Conservation (phyloP, 1,140 invertebrate genomes). For the Maniola jurtina region DNA sequence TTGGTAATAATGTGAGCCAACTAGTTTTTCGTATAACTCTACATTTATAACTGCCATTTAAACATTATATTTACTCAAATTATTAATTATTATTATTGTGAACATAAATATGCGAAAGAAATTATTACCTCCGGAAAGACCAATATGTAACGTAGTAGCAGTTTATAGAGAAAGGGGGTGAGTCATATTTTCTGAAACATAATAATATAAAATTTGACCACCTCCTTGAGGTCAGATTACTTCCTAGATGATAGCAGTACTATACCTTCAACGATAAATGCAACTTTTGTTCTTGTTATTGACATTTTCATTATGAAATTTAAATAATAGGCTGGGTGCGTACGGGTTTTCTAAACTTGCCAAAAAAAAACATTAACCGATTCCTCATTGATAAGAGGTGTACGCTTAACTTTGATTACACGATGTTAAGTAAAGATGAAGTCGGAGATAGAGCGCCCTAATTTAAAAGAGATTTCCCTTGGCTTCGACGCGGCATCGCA, state of each 20-base stretch:
- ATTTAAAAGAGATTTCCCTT: constrained; percentile 91
- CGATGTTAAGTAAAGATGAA: neutral
- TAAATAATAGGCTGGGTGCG: too few species aligned
- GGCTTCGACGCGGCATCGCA: constrained; percentile 93
- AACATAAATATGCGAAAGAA: constrained; percentile 52
- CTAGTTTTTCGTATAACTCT: neutral
- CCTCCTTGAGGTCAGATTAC: too few species aligned
- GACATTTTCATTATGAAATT: too few species aligned
- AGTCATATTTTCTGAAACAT: constrained; percentile 30
- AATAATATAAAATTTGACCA: too few species aligned
- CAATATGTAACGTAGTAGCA: constrained; percentile 59
- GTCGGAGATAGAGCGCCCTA: neutral
- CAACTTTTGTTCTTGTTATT: too few species aligned
- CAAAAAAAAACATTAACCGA: too few species aligned
- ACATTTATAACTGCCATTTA: too few species aligned
- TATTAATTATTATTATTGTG: neutral
- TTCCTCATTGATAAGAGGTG: neutral
- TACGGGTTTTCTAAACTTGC: too few species aligned
- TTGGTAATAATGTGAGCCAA: neutral
- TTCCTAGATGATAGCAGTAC: too few species aligned
- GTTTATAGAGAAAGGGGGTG: constrained; percentile 64
- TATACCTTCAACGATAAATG: too few species aligned
- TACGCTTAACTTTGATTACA: neutral
- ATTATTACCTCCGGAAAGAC: constrained; percentile 49
- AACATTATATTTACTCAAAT: too few species aligned